phyloP scores from a whole-genome alignment of 1,140 invertebrate genomes.

The Platyscapa corneri region DNA sequence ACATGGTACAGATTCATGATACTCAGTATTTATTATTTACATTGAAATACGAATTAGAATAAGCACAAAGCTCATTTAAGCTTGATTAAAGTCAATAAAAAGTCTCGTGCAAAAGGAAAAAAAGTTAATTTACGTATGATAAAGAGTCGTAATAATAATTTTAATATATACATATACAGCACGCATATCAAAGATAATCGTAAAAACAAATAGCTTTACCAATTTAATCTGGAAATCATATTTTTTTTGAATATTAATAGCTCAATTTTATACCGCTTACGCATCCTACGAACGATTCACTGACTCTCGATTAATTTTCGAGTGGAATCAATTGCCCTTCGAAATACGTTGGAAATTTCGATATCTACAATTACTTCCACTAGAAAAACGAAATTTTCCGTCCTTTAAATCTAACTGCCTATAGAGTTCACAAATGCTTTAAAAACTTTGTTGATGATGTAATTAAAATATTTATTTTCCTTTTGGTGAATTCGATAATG shows the following conservation, averaged over 20 bases:
- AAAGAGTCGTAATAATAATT: not conserved
- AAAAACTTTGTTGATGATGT: not conserved
- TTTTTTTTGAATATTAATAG: not conserved
- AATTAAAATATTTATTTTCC: too few species aligned
- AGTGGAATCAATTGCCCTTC: constrained; percentile 45
- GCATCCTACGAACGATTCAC: not conserved
- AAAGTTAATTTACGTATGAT: not conserved
- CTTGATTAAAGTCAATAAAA: not conserved
- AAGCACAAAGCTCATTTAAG: not conserved
- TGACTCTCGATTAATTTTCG: constrained; percentile 20
- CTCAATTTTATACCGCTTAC: not conserved
- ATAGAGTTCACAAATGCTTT: not conserved
- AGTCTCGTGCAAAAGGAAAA: not conserved
- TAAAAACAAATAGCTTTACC: not conserved
- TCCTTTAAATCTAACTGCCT: not conserved
- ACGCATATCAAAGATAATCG: not conserved
- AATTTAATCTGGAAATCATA: not conserved
- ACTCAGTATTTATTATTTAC: not conserved
- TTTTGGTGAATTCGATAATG: too few species aligned
- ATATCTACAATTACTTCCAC: constrained; percentile 27
- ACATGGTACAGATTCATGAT: not conserved
- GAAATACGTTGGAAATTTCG: constrained; percentile 30
- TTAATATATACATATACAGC: not conserved
- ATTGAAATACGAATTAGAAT: not conserved
- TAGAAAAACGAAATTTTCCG: constrained; percentile 24